Base-by-base conservation (phyloP, 1,140 invertebrate species). In the Oppia nitens region DNA sequence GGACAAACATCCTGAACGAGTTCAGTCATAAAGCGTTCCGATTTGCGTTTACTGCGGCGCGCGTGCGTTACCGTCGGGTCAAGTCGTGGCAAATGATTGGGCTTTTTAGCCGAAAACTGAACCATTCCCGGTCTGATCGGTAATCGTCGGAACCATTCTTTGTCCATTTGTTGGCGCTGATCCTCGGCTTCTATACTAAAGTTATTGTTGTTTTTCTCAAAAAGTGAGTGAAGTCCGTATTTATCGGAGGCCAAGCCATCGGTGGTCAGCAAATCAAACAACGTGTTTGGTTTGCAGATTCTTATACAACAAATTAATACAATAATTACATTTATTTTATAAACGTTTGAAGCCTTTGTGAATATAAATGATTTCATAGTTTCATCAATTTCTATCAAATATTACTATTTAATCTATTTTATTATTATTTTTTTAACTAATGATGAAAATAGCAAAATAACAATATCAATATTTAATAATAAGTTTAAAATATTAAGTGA, bases 1-100 rank as follows among this genome's bases (percentile, higher is more conserved):
- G 60, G 60, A 32, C 60, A 61, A 17, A 61, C 60, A 28, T 61
- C 60, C 17, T 49, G 57, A 50, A 45, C 55, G 6, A 56, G 14
- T 54, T 54, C 53, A 24, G 53, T 4, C n/a, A n/a, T 9, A 9
- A 11, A 12, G 53, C 14, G 6, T 9, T 25, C n/a, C 6, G 32
- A 40, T 40, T 40, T 40, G 6, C 32, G 6, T 40, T 40, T 40
- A 40, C 32, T 40, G 6, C 32, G 6, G 6, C 17, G 6, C 11
- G 12, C 14, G 9, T 27, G 11, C 45, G 14, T 45, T n/a, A 17
- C 40, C 9, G 24, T 45, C n/a, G n/a, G n/a, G 3, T 26, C 9
- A 24, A 23, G 21, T 29, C 29, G 29, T 14, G 29, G 29, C 23
- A 56, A 26, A 3, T 29, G 17, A 17, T 23, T 54, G 6, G 60